Conservation (phyloP, 2,797 vertebrate genomes). For the Telmatherina bonti region DNA sequence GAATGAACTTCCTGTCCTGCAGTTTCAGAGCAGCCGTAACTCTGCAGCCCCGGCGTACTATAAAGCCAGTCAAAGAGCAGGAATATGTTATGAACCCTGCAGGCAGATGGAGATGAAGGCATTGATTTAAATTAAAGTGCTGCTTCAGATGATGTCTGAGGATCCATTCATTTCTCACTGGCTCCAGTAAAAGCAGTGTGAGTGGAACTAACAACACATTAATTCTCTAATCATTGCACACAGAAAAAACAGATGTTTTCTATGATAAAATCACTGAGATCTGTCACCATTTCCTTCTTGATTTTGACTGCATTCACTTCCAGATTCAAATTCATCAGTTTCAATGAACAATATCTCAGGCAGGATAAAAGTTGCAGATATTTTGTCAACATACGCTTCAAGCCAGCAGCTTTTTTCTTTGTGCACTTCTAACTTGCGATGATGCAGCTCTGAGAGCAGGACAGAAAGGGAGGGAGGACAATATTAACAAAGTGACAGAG, state of each 20-base stretch:
- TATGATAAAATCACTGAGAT: constrained; percentile 11
- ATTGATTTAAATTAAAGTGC: constrained; percentile 58
- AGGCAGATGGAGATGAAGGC: constrained; percentile 37
- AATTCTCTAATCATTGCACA: constrained; percentile 26
- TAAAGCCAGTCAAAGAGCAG: constrained; percentile 35
- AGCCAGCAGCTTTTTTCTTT: constrained; percentile 27
- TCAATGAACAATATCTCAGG: neutral
- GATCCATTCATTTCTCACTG: constrained; percentile 42
- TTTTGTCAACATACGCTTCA: constrained; percentile 12
- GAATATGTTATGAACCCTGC: constrained; percentile 23
- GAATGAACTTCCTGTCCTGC: constrained; percentile 37
- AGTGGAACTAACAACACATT: constrained; percentile 45
- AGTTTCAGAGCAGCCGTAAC: constrained; percentile 32
- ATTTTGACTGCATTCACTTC: constrained; percentile 33
- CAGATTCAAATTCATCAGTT: constrained; percentile 24
- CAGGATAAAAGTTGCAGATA: constrained; percentile 37
- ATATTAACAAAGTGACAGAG: constrained; percentile 49
- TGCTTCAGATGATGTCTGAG: constrained; percentile 26
- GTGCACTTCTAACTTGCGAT: constrained; percentile 12
- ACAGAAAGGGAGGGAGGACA: constrained; percentile 35
- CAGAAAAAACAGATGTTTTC: constrained; percentile 21
- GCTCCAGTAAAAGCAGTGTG: constrained; percentile 29
- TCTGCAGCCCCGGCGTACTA: constrained; percentile 16
- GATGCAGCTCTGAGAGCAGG: constrained; percentile 18
- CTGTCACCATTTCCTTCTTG: neutral